Conservation (phyloP, 2,888 invertebrate genomes). For the Ceraclea dissimilis region DNA sequence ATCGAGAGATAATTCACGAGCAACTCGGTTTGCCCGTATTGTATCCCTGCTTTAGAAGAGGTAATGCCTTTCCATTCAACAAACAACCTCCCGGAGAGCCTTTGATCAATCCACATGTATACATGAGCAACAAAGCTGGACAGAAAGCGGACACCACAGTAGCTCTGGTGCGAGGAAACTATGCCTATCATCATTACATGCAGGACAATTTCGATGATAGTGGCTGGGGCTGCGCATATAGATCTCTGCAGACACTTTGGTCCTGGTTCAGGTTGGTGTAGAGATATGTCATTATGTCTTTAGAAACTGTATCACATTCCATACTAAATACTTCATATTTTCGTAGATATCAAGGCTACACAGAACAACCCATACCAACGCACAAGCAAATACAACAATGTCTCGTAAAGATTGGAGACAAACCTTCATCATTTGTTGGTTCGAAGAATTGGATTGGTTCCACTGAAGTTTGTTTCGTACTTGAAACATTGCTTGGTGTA, state of each 20-base stretch:
- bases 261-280: conserved; percentile 78
- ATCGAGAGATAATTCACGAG: conserved; percentile 62
- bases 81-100: conserved; percentile 42
- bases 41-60: conserved; percentile 67
- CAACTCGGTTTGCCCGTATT: conserved; percentile 59
- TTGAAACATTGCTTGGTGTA: conserved; percentile 72
- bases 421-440: conserved; percentile 76
- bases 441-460: conserved; percentile 98
- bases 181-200: conserved; percentile 95
- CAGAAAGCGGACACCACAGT: conserved; percentile 32
- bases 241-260: conserved; percentile 91
- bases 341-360: conserved; percentile 71
- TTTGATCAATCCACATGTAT: conserved; percentile 69
- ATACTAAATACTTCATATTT: background rate
- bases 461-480: conserved; percentile 89
- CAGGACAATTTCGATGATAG: conserved; percentile 90
- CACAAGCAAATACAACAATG: conserved; percentile 88
- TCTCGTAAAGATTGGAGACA: conserved; percentile 91
- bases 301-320: background rate
- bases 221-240: conserved; percentile 99
- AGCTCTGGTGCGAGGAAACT: conserved; percentile 70
- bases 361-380: conserved; percentile 65
- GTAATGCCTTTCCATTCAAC: conserved; percentile 55
- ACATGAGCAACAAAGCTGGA: conserved; percentile 39
- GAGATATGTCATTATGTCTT: background rate